Evolutionary conservation across 2,797 vertebrate genomes (phyloP).

Genomic region (Epinephelus malabaricus): DNA sequence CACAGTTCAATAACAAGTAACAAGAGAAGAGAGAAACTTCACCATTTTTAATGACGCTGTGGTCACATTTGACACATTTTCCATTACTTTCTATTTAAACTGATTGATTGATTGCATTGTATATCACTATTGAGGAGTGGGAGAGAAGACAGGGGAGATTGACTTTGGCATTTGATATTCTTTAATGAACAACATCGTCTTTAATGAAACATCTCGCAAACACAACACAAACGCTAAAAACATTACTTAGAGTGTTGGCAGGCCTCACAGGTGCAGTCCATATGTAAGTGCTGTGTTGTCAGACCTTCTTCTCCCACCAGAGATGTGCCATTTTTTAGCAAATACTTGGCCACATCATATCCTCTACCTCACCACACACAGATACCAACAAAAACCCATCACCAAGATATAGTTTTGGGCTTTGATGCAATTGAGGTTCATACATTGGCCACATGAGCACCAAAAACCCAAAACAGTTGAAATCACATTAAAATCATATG

Average conservation of each 20-base stretch:
- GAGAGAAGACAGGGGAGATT: background rate
- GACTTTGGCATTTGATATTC: constrained; percentile 19
- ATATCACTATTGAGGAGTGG: background rate
- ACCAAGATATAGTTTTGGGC: background rate
- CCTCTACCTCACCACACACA: background rate
- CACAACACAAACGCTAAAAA: constrained; percentile 5
- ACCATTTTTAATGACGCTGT: constrained; percentile 2
- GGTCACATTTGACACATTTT: constrained; percentile 15
- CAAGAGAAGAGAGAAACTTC: background rate
- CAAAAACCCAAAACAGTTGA: too few species aligned
- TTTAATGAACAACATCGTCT: constrained; percentile 26
- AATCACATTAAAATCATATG: too few species aligned
- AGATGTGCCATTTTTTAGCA: background rate
- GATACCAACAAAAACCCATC: too few species aligned
- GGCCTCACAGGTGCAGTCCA: background rate
- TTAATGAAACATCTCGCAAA: constrained; percentile 20
- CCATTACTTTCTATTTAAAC: constrained; percentile 18
- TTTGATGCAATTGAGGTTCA: background rate
- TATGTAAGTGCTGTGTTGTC: background rate
- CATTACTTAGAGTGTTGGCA: constrained; percentile 28
- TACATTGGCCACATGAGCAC: too few species aligned
- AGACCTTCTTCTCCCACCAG: background rate
- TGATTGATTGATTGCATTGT: background rate
- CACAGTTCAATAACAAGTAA: constrained; percentile 10
- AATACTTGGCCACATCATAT: background rate